A percentile compares a stretch with the other conserved stretches of the same genome.
phyloP scores from a whole-genome alignment of 2,888 invertebrate genomes.

The Octonoba sinensis region DNA sequence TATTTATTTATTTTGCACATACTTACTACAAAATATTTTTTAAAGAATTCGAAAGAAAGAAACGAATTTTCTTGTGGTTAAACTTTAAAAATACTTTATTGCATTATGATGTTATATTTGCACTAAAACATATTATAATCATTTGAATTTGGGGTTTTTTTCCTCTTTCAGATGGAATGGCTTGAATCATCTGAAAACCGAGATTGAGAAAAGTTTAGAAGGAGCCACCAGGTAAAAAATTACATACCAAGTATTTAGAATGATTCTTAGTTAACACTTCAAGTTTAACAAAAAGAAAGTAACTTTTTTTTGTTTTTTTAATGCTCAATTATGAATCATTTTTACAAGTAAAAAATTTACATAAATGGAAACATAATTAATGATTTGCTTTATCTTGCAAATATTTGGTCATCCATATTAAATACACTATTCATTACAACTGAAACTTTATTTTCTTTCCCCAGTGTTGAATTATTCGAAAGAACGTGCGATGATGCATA shows the following conservation, averaged over 20 bases:
- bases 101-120: neutral
- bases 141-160: neutral
- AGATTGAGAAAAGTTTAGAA: conserved; percentile 91
- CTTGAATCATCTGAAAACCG: conserved; percentile 85
- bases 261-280: neutral
- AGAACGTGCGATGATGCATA: conserved; percentile 95
- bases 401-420: neutral
- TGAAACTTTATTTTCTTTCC: conserved; percentile 45
- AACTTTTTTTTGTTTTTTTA: too few relatives aligned
- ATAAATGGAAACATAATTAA: too few relatives aligned
- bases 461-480: conserved; percentile 92
- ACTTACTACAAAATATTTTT: too few relatives aligned
- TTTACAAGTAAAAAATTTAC: too few relatives aligned
- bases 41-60: too few relatives aligned
- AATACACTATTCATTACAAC: neutral
- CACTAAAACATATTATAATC: neutral
- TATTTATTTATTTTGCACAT: too few relatives aligned
- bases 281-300: neutral
- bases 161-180: conserved; percentile 79
- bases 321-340: too few relatives aligned
- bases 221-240: conserved; percentile 82
- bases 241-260: neutral
- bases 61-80: too few relatives aligned
- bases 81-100: neutral
- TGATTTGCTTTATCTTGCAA: too few relatives aligned